Evolutionary conservation across 1,140 invertebrate genomes (phyloP).

Genomic region (Camponotus vicinus): DNA sequence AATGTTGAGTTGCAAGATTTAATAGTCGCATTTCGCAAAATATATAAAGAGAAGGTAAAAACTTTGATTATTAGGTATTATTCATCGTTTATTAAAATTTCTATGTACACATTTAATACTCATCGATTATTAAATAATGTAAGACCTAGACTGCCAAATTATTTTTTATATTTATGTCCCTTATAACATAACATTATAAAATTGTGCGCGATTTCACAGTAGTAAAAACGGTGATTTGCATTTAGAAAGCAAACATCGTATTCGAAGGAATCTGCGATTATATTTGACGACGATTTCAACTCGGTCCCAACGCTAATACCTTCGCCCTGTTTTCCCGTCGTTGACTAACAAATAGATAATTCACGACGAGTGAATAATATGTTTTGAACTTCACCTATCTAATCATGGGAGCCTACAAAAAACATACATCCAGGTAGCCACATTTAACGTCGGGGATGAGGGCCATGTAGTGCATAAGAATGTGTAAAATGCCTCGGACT

Average conservation of each 20-base stretch:
- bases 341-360: constrained; percentile 35
- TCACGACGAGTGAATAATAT: constrained; percentile 46
- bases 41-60: neutral
- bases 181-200: neutral
- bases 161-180: neutral
- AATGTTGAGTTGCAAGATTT: neutral
- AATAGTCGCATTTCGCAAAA: neutral
- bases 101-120: neutral
- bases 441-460: constrained; percentile 11
- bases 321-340: constrained; percentile 23
- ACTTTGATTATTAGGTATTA: neutral
- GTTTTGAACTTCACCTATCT: constrained; percentile 54
- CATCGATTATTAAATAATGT: neutral
- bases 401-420: constrained; percentile 16
- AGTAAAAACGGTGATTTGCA: neutral
- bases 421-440: constrained; percentile 20
- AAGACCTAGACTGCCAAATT: neutral
- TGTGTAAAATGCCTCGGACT: constrained; percentile 18
- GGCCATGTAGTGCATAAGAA: constrained; percentile 12
- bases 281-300: constrained; percentile 25
- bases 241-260: constrained; percentile 3
- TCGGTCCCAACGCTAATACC: neutral
- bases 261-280: constrained; percentile 15
- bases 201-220: neutral
- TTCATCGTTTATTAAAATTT: neutral